phyloP scores from a whole-genome alignment of 2,113 vertebrate genomes.

The Etheostoma spectabile region DNA sequence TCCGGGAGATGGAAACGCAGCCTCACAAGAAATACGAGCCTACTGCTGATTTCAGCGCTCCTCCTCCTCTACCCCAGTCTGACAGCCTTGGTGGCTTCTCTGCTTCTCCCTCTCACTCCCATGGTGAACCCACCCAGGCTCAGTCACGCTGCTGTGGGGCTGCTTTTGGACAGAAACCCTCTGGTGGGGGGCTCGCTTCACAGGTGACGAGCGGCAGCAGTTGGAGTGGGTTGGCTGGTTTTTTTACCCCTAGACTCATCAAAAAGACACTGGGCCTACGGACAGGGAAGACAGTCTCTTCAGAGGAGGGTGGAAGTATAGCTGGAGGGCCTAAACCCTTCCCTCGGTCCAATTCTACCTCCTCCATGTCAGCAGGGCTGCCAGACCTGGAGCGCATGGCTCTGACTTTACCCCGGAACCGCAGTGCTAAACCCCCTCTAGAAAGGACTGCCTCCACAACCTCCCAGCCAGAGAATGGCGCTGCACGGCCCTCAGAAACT shows the following conservation, averaged over 20 bases:
- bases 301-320: constrained; percentile 84
- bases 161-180: constrained; percentile 90
- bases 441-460: constrained; percentile 93
- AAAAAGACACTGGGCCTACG: constrained; percentile 97
- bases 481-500: constrained; percentile 82
- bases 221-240: constrained; percentile 96
- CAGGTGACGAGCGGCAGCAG: constrained; percentile 87
- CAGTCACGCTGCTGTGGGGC: constrained; percentile 93
- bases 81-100: constrained; percentile 91
- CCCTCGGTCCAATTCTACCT: constrained; percentile 98
- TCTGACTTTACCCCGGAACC: constrained; percentile 97
- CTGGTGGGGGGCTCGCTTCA: constrained; percentile 81
- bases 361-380: constrained; percentile 97
- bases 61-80: constrained; percentile 87
- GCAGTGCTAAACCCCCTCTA: constrained; percentile 92
- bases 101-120: constrained; percentile 82
- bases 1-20: constrained; percentile 97
- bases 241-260: constrained; percentile 98
- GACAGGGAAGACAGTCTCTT: constrained; percentile 90
- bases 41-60: constrained; percentile 86
- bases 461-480: constrained; percentile 94
- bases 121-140: constrained; percentile 87
- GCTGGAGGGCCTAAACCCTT: constrained; percentile 90
- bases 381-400: constrained; percentile 98
- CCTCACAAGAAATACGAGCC: constrained; percentile 97